phyloP scores from a whole-genome alignment of 2,113 vertebrate genomes.

The Perccottus glenii region DNA sequence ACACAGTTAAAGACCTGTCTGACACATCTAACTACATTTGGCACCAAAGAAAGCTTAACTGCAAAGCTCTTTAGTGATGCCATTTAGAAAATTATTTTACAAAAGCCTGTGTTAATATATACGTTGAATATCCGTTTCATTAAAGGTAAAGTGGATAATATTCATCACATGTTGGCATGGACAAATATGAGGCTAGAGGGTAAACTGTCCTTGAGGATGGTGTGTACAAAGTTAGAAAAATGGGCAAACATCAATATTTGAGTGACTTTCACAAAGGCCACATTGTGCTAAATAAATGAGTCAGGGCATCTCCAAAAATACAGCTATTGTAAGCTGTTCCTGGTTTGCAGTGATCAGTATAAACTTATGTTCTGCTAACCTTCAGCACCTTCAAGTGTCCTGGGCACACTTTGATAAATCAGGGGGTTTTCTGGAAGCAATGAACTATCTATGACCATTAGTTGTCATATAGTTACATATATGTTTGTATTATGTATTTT shows the following conservation, averaged over 20 bases:
- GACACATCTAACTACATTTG: slow-evolving; percentile 7
- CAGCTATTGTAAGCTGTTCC: background rate
- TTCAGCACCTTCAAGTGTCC: no score
- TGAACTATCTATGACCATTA: no score
- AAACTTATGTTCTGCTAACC: no score
- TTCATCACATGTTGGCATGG: no score
- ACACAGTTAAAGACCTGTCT: slow-evolving; percentile 2
- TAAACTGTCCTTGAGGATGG: slow-evolving; percentile 3
- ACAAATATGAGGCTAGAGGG: no score
- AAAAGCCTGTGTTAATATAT: slow-evolving; percentile 12
- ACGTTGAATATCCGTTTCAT: background rate
- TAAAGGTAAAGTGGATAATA: no score
- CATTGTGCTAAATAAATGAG: background rate
- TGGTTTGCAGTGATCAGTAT: background rate
- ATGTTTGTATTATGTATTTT: no score
- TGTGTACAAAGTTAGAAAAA: slow-evolving; percentile 17
- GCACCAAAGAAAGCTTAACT: slow-evolving; percentile 4
- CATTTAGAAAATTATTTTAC: background rate
- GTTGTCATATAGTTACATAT: no score
- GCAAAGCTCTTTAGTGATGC: background rate
- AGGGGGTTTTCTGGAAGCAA: no score
- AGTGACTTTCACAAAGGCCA: background rate
- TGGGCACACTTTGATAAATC: no score
- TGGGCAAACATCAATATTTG: slow-evolving; percentile 4
- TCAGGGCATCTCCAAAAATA: background rate